A percentile compares a stretch with the other conserved stretches of the same genome.
These are phyloP conservation scores for Drosophila formosana DNA, from an alignment of 2,888 invertebrate species.

Conservation along the genomic window DNA sequence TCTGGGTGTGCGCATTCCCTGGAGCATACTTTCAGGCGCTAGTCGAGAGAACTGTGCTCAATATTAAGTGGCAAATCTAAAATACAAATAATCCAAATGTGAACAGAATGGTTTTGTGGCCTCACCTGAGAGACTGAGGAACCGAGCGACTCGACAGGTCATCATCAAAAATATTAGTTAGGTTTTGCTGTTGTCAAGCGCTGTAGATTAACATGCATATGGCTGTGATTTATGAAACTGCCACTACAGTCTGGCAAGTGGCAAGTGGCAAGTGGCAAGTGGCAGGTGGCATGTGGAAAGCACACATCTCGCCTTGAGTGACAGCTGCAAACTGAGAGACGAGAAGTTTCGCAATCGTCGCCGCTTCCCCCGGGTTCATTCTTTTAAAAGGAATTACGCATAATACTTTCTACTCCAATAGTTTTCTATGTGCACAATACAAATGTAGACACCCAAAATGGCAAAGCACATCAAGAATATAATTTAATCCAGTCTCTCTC, in stretches of 20 bases:
- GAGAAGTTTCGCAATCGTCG: conserved; percentile 47
- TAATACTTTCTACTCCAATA: conserved; percentile 1
- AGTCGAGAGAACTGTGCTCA: conserved; percentile 35
- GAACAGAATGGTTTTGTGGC: conserved; percentile 4
- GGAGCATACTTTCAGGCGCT: conserved; percentile 48
- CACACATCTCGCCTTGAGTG: conserved; percentile 39
- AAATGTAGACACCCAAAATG: not conserved
- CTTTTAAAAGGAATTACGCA: not conserved
- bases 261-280: conserved; percentile 38
- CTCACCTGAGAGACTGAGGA: conserved; percentile 30
- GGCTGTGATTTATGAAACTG: conserved; percentile 70
- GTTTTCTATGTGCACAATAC: not conserved
- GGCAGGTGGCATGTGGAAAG: conserved; percentile 7
- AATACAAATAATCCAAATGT: conserved; percentile 31
- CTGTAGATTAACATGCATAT: conserved; percentile 52
- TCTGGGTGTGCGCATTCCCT: conserved; percentile 36
- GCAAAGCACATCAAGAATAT: not conserved
- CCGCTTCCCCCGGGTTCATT: not conserved
- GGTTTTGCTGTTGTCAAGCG: conserved; percentile 14
- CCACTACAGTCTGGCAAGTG: conserved; percentile 39
- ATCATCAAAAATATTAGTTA: conserved; percentile 8
- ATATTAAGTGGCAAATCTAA: conserved; percentile 33
- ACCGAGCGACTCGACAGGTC: not conserved
- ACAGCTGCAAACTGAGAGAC: conserved; percentile 72
- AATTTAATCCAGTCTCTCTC: not conserved